Conservation (phyloP, 1,140 invertebrate genomes). For the Hetaerina americana region DNA sequence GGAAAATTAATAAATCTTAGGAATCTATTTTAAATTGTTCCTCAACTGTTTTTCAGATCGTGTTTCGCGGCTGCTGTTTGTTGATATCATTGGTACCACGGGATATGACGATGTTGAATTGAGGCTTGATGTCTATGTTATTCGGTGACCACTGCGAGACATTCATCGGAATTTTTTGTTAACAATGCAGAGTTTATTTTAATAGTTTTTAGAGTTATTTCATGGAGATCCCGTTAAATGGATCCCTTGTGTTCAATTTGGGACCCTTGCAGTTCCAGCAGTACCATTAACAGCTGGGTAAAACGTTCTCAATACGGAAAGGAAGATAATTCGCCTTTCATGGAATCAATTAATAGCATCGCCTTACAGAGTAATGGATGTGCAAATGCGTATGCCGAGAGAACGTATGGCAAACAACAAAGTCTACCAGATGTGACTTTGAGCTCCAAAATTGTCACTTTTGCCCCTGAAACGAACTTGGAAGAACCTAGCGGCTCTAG, state of each 20-base stretch:
- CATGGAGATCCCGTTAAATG: neutral
- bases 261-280: neutral
- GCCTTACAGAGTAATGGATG: neutral
- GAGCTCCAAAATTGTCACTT: conserved; percentile 20
- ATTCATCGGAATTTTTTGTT: too few species aligned
- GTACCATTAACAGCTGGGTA: neutral
- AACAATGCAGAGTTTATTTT: too few species aligned
- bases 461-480: conserved; percentile 19
- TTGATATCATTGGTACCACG: too few species aligned
- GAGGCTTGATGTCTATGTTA: too few species aligned
- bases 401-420: neutral
- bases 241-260: neutral
- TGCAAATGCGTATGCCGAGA: neutral
- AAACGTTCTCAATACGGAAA: neutral
- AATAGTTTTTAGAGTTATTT: neutral
- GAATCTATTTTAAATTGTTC: too few species aligned
- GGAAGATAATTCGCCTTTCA: conserved; percentile 18
- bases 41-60: too few species aligned
- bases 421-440: conserved; percentile 21
- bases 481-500: conserved; percentile 21
- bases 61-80: too few species aligned
- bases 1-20: too few species aligned
- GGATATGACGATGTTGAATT: too few species aligned
- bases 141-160: too few species aligned
- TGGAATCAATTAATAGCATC: conserved; percentile 20